A percentile compares a stretch with the other conserved stretches of the same genome.
Evolutionary conservation across 2,797 vertebrate species (phyloP).

Genomic region (Ctenochaetus hawaiiensis): DNA sequence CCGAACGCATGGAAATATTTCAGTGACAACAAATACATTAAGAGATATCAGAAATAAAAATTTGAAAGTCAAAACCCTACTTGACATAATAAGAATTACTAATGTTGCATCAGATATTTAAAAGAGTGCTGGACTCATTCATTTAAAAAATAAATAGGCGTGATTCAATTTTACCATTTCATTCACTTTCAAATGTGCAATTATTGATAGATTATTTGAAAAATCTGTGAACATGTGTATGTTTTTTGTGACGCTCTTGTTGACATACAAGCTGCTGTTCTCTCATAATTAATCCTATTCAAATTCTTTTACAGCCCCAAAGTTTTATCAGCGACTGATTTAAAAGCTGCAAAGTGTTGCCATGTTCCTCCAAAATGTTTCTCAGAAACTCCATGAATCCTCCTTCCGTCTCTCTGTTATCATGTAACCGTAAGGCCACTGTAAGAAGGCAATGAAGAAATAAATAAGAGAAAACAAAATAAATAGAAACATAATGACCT

Average conservation of each 20-base stretch:
- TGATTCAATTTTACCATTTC: too few species aligned
- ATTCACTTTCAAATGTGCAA: too few species aligned
- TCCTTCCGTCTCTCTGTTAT: conserved; percentile 12
- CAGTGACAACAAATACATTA: background rate
- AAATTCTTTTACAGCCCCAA: conserved; percentile 11
- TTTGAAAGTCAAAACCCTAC: too few species aligned
- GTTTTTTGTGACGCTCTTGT: conserved; percentile 22
- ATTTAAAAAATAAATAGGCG: too few species aligned
- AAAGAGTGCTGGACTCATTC: conserved; percentile 6
- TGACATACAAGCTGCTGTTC: conserved; percentile 23
- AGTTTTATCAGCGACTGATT: background rate
- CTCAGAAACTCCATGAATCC: background rate
- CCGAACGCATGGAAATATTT: background rate
- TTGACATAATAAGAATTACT: too few species aligned
- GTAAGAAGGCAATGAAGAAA: conserved; percentile 40
- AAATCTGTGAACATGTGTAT: conserved; percentile 20
- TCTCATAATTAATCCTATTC: background rate
- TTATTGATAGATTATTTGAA: too few species aligned
- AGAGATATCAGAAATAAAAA: background rate
- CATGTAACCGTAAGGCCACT: conserved; percentile 36
- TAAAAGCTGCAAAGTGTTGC: conserved; percentile 11
- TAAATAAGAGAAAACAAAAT: conserved; percentile 45
- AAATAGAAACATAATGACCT: conserved; percentile 59
- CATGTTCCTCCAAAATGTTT: conserved; percentile 16
- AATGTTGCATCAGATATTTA: conserved; percentile 7